A percentile compares a stretch with the other conserved stretches of the same genome.
These are phyloP conservation scores for Nerophis ophidion DNA, from an alignment of 2,113 vertebrate genomes.

Conservation along the genomic window DNA sequence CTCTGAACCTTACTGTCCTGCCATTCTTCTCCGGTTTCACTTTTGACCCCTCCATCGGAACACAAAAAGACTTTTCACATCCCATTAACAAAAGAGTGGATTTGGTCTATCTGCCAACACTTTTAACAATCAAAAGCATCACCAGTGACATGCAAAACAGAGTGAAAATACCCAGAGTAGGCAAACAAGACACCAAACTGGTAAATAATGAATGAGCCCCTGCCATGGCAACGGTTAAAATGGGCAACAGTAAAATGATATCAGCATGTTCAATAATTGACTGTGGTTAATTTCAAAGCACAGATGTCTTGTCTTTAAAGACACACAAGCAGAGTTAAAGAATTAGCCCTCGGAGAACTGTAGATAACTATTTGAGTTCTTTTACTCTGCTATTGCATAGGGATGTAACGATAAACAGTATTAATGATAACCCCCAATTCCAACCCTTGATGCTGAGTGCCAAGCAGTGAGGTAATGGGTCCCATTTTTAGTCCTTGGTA, in stretches of 20 bases:
- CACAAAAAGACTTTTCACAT: slow-evolving; percentile 50
- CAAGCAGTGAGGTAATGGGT: no score
- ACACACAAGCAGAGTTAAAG: not conserved
- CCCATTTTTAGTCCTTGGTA: no score
- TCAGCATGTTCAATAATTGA: slow-evolving; percentile 77
- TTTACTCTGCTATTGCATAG: not conserved
- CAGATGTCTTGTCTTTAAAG: slow-evolving; percentile 21
- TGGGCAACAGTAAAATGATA: slow-evolving; percentile 82
- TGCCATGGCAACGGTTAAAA: slow-evolving; percentile 90
- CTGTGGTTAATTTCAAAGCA: slow-evolving; percentile 38
- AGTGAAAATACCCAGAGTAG: slow-evolving; percentile 57
- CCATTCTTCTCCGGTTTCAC: slow-evolving; percentile 59
- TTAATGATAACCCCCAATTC: no score
- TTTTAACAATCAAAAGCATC: slow-evolving; percentile 45
- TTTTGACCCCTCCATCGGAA: slow-evolving; percentile 68
- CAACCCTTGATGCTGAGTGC: no score
- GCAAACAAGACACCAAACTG: slow-evolving; percentile 55
- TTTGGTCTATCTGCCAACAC: slow-evolving; percentile 16
- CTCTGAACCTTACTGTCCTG: slow-evolving; percentile 86
- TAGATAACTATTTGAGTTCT: slow-evolving; percentile 23
- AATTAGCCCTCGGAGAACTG: not conserved
- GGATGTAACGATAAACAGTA: no score
- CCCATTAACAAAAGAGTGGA: slow-evolving; percentile 33
- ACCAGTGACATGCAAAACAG: slow-evolving; percentile 49
- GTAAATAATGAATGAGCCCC: slow-evolving; percentile 81